Conservation (phyloP, 1,140 invertebrate species). For the Cyphomyrmex costatus region DNA sequence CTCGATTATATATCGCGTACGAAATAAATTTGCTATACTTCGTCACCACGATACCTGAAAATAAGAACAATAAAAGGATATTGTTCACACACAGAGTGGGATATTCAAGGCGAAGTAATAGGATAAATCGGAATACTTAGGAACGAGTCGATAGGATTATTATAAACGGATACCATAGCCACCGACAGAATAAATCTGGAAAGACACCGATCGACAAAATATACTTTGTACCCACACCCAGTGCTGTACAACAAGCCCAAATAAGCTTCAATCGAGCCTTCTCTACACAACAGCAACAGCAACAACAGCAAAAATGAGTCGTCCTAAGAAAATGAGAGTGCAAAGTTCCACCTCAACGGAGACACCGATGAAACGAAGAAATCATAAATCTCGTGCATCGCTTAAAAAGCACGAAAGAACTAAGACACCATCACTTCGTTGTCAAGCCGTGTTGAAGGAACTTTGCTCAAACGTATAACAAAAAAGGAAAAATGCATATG, state of each 20-base stretch:
- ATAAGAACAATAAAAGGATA: conserved; percentile 70
- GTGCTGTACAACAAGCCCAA: conserved; percentile 84
- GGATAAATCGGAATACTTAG: conserved; percentile 66
- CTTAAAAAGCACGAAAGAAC: not conserved
- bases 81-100: conserved; percentile 39
- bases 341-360: conserved; percentile 44
- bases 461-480: conserved; percentile 33
- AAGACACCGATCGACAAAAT: conserved; percentile 78
- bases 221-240: conserved; percentile 83
- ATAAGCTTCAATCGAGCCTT: conserved; percentile 80
- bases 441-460: conserved; percentile 24
- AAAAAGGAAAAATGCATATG: conserved; percentile 25
- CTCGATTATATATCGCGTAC: not conserved
- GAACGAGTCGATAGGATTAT: conserved; percentile 63
- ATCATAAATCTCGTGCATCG: conserved; percentile 14
- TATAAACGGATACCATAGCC: conserved; percentile 75
- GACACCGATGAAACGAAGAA: conserved; percentile 25
- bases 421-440: not conserved
- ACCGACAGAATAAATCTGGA: conserved; percentile 81
- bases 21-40: conserved; percentile 66
- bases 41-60: conserved; percentile 73
- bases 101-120: conserved; percentile 58
- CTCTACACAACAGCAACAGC: conserved; percentile 72
- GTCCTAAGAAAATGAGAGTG: conserved; percentile 64
- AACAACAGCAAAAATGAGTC: conserved; percentile 70